Percentiles rank a stretch among this genome's conserved stretches.
These are phyloP conservation scores for Euwallacea fornicatus DNA, from an alignment of 1,140 invertebrate genomes.

Conservation along the genomic window DNA sequence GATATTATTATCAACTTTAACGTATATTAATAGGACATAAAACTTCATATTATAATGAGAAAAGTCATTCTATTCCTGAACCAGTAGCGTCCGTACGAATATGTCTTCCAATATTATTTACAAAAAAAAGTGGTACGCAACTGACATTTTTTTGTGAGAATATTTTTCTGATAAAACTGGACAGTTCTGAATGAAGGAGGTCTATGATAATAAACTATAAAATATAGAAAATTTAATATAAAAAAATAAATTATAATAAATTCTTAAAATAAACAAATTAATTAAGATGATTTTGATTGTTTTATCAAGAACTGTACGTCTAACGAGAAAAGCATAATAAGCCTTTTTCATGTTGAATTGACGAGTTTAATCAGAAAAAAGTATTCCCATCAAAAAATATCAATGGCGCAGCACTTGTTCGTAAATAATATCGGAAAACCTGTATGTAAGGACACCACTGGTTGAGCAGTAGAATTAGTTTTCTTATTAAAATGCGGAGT, in stretches of 20 bases:
- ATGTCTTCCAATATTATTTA: too few species aligned
- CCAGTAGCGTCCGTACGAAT: neutral
- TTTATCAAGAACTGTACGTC: neutral
- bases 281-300: too few species aligned
- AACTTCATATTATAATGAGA: neutral
- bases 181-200: too few species aligned
- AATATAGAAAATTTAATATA: neutral
- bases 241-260: neutral
- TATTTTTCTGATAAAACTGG: too few species aligned
- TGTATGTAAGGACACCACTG: too few species aligned
- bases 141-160: too few species aligned
- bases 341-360: neutral
- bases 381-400: too few species aligned
- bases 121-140: too few species aligned
- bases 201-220: neutral
- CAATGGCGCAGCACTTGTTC: too few species aligned
- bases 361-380: too few species aligned
- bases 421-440: too few species aligned
- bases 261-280: neutral
- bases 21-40: slow-evolving; percentile 2
- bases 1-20: neutral
- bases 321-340: neutral
- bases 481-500: neutral
- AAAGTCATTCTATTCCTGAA: neutral
- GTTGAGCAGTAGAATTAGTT: neutral